A percentile compares a stretch with the other conserved stretches of the same genome.
Conservation (phyloP, 2,113 vertebrate genomes). For the Tetraodon nigroviridis region DNA sequence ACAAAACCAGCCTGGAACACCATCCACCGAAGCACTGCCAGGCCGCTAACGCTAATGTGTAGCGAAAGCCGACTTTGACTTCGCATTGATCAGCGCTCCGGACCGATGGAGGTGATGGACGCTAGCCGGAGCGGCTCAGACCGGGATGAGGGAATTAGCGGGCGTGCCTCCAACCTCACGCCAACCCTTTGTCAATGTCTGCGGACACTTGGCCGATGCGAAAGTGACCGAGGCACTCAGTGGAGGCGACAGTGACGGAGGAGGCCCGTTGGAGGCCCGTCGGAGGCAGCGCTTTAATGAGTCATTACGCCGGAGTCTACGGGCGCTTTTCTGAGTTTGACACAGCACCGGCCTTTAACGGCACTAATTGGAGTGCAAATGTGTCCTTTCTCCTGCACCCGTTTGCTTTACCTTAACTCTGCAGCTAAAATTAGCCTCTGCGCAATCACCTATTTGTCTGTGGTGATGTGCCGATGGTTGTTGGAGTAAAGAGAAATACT, state of each 20-base stretch:
- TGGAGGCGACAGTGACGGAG: slow-evolving; percentile 64
- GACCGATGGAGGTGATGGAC: slow-evolving; percentile 56
- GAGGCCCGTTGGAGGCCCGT: slow-evolving; percentile 57
- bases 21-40: slow-evolving; percentile 21
- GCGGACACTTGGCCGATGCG: slow-evolving; percentile 48
- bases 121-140: slow-evolving; percentile 39
- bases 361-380: slow-evolving; percentile 65
- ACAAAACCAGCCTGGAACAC: slow-evolving; percentile 13
- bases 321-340: slow-evolving; percentile 53
- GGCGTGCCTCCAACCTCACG: slow-evolving; percentile 22
- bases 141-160: slow-evolving; percentile 43
- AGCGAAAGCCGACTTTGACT: slow-evolving; percentile 61
- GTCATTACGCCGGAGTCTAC: slow-evolving; percentile 58
- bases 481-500: no score
- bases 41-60: slow-evolving; percentile 36
- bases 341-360: slow-evolving; percentile 51
- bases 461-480: neutral
- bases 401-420: slow-evolving; percentile 52
- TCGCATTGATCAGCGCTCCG: slow-evolving; percentile 61
- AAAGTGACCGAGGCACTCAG: slow-evolving; percentile 63
- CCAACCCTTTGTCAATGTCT: slow-evolving; percentile 64
- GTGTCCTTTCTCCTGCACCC: slow-evolving; percentile 50
- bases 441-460: slow-evolving; percentile 37
- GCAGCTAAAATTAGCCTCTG: slow-evolving; percentile 33
- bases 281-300: slow-evolving; percentile 60